Evolutionary conservation across 1,140 invertebrate species (phyloP).

Genomic region (Oreohelix idahoensis): DNA sequence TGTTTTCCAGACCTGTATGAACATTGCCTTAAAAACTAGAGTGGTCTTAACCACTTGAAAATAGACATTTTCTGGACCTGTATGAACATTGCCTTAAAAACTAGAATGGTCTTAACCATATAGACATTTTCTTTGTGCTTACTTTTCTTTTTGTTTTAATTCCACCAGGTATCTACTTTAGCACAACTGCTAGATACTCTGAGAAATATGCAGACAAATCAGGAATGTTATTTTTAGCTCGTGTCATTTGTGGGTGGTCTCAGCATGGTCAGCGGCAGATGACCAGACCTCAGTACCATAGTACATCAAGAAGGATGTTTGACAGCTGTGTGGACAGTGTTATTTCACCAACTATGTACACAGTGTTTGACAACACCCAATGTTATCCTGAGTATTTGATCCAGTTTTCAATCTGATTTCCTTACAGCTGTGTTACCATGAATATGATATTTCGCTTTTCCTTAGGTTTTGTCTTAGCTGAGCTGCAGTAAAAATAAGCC

Average conservation of each 20-base stretch:
- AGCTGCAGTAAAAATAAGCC: too few relatives aligned
- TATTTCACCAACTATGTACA: neutral
- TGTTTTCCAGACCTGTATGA: too few relatives aligned
- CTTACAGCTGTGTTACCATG: too few relatives aligned
- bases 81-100: too few relatives aligned
- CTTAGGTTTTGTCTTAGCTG: too few relatives aligned
- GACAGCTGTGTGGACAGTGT: slow-evolving; percentile 20
- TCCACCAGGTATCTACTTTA: slow-evolving; percentile 25
- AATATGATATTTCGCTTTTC: too few relatives aligned
- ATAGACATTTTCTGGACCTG: too few relatives aligned
- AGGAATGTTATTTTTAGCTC: slow-evolving; percentile 7
- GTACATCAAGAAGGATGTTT: slow-evolving; percentile 7
- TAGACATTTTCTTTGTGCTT: too few relatives aligned
- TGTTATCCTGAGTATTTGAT: slow-evolving; percentile 23
- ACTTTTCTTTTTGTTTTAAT: neutral
- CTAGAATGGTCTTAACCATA: too few relatives aligned
- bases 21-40: too few relatives aligned
- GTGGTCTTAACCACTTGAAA: too few relatives aligned
- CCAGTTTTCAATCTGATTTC: neutral
- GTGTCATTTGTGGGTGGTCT: slow-evolving; percentile 11
- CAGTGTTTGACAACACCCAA: slow-evolving; percentile 18
- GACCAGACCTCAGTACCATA: neutral
- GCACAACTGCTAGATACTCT: neutral
- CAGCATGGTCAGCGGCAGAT: neutral
- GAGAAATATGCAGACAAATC: slow-evolving; percentile 1